Base-by-base conservation (phyloP, 2,797 vertebrate genomes). In the Mastacembelus armatus region DNA sequence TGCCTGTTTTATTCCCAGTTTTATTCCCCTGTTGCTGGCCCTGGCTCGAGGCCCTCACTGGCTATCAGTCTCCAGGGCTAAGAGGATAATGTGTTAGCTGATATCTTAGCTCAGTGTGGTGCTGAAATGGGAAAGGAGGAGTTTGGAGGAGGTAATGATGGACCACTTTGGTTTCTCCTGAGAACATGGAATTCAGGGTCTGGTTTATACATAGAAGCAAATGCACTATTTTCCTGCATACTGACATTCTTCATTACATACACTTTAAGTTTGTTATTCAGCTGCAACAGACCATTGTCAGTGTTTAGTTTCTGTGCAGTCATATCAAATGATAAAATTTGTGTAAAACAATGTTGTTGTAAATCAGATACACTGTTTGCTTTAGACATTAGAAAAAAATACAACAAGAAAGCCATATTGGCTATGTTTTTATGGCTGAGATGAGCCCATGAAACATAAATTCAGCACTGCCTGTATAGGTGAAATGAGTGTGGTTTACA, bases 41-140 rank as follows among this genome's bases (percentile, higher is more conserved):
- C 86, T 93, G 92, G 92, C 91, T 88, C 43, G 26, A 64, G 82
- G 87, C 90, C 87, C 91, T 90, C 52, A 0, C 85, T 85, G 83
- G 88, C 91, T 91, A 92, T 93, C 92, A 90, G 84, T 92, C 91
- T 89, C 85, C 85, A 56, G 84, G 83, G 78, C 91, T 93, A 93
- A 94, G 94, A 93, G 94, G 94, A 96, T 95, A 94, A 95, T 91
- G 92, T 93, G 95, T 95, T 95, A 96, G 27, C 78, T 93, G 95
- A 96, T 95, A 94, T 91, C 77, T 69, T 90, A 86, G 88, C 84
- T 91, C 93, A 87, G 91, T 90, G 72, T 90, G 92, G 93, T 93
- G 94, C 92, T 94, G 94, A 95, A 95, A 95, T 92, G 87, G 88
- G 89, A 83, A 91, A 77, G 83, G 78, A 88, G 86, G 88, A 85